Evolutionary conservation across 2,888 invertebrate genomes (phyloP).

Genomic region (Pterostichus niger): DNA sequence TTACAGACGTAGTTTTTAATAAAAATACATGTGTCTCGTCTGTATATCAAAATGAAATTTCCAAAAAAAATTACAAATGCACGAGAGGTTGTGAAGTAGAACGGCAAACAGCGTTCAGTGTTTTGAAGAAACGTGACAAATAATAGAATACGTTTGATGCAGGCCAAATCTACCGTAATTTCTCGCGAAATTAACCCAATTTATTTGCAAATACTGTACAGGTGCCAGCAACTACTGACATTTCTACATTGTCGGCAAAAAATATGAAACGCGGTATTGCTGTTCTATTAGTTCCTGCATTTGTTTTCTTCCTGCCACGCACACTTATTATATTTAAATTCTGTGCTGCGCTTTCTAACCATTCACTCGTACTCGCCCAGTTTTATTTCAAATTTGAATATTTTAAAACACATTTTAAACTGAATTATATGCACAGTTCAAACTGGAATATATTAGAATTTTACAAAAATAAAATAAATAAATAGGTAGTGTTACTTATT

Average conservation of each 20-base stretch:
- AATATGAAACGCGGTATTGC: constrained; percentile 51
- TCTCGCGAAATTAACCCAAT: constrained; percentile 61
- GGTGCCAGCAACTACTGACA: constrained; percentile 59
- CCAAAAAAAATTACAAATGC: constrained; percentile 40
- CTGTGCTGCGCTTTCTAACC: constrained; percentile 2
- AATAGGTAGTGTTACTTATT: too few relatives aligned
- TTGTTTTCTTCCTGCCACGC: constrained; percentile 56
- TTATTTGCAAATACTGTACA: constrained; percentile 62
- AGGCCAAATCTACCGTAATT: constrained; percentile 61
- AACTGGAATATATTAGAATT: too few relatives aligned
- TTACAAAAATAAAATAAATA: too few relatives aligned
- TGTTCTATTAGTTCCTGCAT: constrained; percentile 53
- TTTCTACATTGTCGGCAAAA: constrained; percentile 42
- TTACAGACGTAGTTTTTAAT: constrained; percentile 49
- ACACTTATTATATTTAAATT: constrained; percentile 54
- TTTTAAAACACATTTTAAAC: constrained; percentile 9
- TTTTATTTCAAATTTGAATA: constrained; percentile 34
- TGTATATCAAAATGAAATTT: constrained; percentile 36
- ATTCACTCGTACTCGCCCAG: neutral
- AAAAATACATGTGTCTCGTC: constrained; percentile 50
- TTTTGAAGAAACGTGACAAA: constrained; percentile 61
- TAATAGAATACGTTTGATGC: constrained; percentile 58
- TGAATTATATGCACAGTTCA: too few relatives aligned
- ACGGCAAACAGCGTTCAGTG: constrained; percentile 24
- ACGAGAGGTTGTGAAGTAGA: constrained; percentile 5